Percentiles rank a stretch among this genome's conserved stretches.
phyloP scores from a whole-genome alignment of 2,888 invertebrate species.

The Cheilosia impressa region DNA sequence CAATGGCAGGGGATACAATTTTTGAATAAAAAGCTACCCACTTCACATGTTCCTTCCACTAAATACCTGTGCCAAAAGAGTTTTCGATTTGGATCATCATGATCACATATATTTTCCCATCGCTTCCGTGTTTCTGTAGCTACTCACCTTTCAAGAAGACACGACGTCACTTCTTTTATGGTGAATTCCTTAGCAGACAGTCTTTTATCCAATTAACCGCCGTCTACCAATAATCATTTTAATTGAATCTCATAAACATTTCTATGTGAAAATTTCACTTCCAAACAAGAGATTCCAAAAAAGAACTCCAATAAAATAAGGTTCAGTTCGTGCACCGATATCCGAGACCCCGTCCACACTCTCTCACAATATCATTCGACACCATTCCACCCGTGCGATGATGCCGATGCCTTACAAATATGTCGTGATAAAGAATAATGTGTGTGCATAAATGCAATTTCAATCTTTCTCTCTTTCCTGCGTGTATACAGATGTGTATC shows the following conservation, averaged over 20 bases:
- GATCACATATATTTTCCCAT: no score
- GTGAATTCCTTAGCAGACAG: slow-evolving; percentile 8
- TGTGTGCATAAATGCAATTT: slow-evolving; percentile 71
- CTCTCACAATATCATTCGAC: slow-evolving; percentile 39
- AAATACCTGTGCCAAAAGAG: no score
- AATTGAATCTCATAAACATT: slow-evolving; percentile 54
- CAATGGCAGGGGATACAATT: no score
- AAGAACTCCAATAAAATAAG: slow-evolving; percentile 30
- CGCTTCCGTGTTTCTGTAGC: no score
- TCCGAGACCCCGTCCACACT: slow-evolving; percentile 10
- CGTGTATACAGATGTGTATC: slow-evolving; percentile 52
- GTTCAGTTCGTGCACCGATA: slow-evolving; percentile 10
- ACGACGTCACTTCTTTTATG: neutral
- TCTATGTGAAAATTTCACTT: slow-evolving; percentile 36
- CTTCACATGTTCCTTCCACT: no score
- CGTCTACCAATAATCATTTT: slow-evolving; percentile 41
- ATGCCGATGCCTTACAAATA: slow-evolving; percentile 63
- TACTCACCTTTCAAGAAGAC: no score
- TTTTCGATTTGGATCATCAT: no score
- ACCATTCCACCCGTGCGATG: slow-evolving; percentile 47
- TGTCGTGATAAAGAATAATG: slow-evolving; percentile 70
- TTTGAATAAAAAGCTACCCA: no score
- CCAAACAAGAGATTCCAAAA: slow-evolving; percentile 38
- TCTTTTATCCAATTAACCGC: slow-evolving; percentile 34
- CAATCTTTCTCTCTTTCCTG: slow-evolving; percentile 46